Evolutionary conservation across 2,888 invertebrate species (phyloP), one percentile per base, ranked within the genome.

Genomic region (Alsophila aescularia): DNA sequence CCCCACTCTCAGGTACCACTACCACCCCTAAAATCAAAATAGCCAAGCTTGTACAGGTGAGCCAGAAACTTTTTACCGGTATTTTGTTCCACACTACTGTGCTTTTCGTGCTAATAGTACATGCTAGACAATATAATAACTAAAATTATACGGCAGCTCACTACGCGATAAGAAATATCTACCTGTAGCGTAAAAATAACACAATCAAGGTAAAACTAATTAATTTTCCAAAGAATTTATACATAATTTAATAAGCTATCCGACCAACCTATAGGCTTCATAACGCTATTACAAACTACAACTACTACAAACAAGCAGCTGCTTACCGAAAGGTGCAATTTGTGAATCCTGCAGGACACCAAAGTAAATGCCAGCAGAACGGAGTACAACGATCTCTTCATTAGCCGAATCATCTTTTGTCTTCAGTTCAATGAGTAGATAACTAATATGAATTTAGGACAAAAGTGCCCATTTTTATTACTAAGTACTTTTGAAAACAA

Each of bases 281-380:
- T 37, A 40, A 9, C 29, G 37, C 34, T 40, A 14, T 8, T 10
- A n/a, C n/a, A n/a, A n/a, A n/a, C n/a, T n/a, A n/a, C 18, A 18
- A 4, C 5, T 5, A 5, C 18, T 18, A 45, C 27, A 13, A 44
- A 44, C n/a, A 14, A 34, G 6, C 10, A n/a, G n/a, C 65, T 9
- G 9, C 81, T 78, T 76, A 88, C 90, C 79, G 81, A 79, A 64
- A 90, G 85, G 61, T 81, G 78, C 61, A 90, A 73, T 69, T 89
- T 88, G 76, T 89, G 90, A 73, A 89, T 88, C 70, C 89, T 83
- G 66, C 83, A 81, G 12, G 79, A 78, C 40, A 81, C 87, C 14
- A 41, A 21, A 31, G 72, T 70, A 31, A 73, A 68, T 57, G 70
- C 67, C 52, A 83, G 60, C 57, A 82, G 51, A 35, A 81, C 57